Conservation (phyloP, 2,888 invertebrate species). For the Drosophila borealis region DNA sequence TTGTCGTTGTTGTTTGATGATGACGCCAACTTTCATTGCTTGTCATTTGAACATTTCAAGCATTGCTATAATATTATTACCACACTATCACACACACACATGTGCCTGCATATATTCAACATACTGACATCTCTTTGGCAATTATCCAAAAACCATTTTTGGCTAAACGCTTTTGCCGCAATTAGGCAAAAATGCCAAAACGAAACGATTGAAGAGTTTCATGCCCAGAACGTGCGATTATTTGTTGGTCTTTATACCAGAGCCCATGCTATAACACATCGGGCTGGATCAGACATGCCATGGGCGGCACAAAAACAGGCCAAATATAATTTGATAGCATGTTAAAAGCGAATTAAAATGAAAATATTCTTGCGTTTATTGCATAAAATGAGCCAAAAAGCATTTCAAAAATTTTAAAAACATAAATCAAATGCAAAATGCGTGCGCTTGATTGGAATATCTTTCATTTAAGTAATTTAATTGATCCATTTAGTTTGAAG, state of each 20-base stretch:
- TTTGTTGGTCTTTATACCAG: constrained; percentile 18
- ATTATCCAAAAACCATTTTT: constrained; percentile 63
- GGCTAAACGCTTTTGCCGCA: constrained; percentile 60
- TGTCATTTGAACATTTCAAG: constrained; percentile 65
- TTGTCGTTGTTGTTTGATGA: constrained; percentile 46
- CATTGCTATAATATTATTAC: constrained; percentile 54
- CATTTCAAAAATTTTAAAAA: background rate
- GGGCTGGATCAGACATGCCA: constrained; percentile 4
- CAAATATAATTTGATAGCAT: constrained; percentile 11
- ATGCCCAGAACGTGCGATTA: constrained; percentile 43
- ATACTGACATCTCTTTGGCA: constrained; percentile 51
- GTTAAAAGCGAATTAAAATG: constrained; percentile 10
- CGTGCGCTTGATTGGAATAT: background rate
- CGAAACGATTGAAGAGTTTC: constrained; percentile 32
- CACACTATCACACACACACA: constrained; percentile 38
- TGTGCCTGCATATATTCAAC: constrained; percentile 17
- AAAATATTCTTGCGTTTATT: constrained; percentile 5
- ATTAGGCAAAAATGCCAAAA: constrained; percentile 55
- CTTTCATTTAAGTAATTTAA: too few relatives aligned
- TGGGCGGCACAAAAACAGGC: background rate
- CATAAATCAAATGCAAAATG: background rate
- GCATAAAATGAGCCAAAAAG: constrained; percentile 10
- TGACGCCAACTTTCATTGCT: constrained; percentile 66
- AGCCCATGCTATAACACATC: background rate
- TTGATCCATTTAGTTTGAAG: too few relatives aligned